Evolutionary conservation across 1,140 invertebrate species (phyloP).

Genomic region (Cylas formicarius): DNA sequence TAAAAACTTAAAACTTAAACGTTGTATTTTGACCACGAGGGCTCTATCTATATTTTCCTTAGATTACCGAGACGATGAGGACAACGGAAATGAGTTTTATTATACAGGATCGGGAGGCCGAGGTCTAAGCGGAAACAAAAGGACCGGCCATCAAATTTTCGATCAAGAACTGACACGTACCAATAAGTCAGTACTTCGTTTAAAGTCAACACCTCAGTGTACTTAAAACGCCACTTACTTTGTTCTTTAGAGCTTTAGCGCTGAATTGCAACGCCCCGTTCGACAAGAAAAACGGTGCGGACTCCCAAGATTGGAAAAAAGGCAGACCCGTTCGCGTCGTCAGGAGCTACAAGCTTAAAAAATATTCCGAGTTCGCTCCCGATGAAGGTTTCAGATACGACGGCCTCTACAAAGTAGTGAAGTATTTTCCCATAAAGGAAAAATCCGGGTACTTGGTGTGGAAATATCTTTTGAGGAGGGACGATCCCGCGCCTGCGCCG

Average conservation of each 20-base stretch:
- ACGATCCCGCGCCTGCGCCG: conserved; percentile 72
- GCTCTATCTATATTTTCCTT: no score
- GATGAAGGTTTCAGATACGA: conserved; percentile 68
- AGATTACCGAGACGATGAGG: conserved; percentile 78
- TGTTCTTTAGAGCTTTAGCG: conserved; percentile 75
- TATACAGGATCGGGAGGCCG: conserved; percentile 80
- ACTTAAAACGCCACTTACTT: no score
- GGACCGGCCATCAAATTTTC: conserved; percentile 71
- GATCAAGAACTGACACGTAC: conserved; percentile 71
- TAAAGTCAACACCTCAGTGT: background rate
- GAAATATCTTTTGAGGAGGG: conserved; percentile 70
- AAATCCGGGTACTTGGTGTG: conserved; percentile 75
- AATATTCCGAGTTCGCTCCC: conserved; percentile 73
- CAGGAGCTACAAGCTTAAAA: conserved; percentile 65
- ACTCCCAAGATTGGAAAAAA: conserved; percentile 63
- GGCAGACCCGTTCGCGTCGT: conserved; percentile 77
- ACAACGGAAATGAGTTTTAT: conserved; percentile 74
- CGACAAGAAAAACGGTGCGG: conserved; percentile 58
- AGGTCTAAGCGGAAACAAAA: conserved; percentile 76
- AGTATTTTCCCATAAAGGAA: conserved; percentile 75
- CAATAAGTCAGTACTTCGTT: conserved; percentile 55
- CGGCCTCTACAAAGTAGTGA: conserved; percentile 75
- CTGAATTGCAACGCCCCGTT: conserved; percentile 66
- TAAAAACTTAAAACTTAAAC: no score
- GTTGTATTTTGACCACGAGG: no score